Conservation (phyloP, 2,113 vertebrate genomes). For the Gymnorhina tibicen region DNA sequence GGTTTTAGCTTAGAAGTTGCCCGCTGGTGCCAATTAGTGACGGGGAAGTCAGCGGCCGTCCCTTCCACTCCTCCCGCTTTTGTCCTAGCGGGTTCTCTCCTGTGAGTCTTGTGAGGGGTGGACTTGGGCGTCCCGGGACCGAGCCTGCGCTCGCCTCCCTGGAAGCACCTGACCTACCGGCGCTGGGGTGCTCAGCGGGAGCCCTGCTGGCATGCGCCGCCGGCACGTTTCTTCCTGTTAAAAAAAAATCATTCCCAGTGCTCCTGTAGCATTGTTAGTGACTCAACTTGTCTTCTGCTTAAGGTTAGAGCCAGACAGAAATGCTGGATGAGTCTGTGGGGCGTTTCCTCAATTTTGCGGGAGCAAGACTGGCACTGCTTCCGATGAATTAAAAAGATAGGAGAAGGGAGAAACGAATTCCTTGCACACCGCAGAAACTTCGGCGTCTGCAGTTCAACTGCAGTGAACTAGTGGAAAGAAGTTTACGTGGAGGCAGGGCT, state of each 20-base stretch:
- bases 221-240: accelerated
- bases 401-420: accelerated
- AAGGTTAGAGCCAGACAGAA: not conserved
- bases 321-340: not conserved
- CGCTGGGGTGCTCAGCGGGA: accelerated
- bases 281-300: too few relatives aligned
- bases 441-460: not conserved
- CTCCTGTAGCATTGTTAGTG: not conserved
- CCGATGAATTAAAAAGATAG: accelerated
- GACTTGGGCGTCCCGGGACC: accelerated
- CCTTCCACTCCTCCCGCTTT: accelerated
- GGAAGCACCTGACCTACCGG: accelerated
- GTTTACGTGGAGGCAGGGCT: not conserved
- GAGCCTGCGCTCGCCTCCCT: accelerated
- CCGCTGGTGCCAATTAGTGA: accelerated
- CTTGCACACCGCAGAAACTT: not conserved
- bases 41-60: accelerated
- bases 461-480: not conserved
- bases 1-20: not conserved
- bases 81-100: accelerated
- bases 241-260: accelerated
- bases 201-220: accelerated
- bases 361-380: accelerated
- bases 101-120: accelerated
- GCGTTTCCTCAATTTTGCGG: accelerated